A percentile compares a stretch with the other conserved stretches of the same genome.
phyloP scores from a whole-genome alignment of 2,888 invertebrate species.

The Drosophila meridiana region DNA sequence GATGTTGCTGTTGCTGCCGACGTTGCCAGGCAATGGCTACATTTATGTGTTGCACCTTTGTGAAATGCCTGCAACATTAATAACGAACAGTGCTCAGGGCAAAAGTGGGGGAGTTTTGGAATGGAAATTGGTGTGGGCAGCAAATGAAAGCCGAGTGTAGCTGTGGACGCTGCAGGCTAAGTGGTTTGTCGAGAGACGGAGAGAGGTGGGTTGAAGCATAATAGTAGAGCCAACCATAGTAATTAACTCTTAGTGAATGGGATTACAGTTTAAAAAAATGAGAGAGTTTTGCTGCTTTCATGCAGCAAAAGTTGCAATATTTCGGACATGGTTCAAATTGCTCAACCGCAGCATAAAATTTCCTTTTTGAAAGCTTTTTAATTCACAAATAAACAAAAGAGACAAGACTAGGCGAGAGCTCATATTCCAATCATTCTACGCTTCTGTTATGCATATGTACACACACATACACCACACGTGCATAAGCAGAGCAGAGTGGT shows the following conservation, averaged over 20 bases:
- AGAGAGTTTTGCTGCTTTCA: background rate
- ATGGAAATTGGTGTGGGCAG: slow-evolving; percentile 20
- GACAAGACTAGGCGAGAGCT: no score
- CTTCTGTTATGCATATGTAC: no score
- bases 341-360: background rate
- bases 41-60: slow-evolving; percentile 32
- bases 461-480: no score
- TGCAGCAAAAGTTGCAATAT: background rate
- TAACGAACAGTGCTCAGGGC: slow-evolving; percentile 3
- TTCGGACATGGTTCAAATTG: background rate
- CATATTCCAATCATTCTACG: no score
- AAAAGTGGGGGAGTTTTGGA: background rate
- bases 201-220: background rate
- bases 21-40: slow-evolving; percentile 18
- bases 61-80: slow-evolving; percentile 19
- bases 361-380: background rate
- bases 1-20: background rate
- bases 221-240: background rate
- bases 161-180: background rate
- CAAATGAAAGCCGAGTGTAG: background rate
- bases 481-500: no score
- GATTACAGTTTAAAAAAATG: background rate
- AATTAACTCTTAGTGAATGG: background rate
- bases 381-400: background rate
- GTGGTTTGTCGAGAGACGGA: background rate